Evolutionary conservation across 2,797 vertebrate species (phyloP).

Genomic region (Calcarius lapponicus): DNA sequence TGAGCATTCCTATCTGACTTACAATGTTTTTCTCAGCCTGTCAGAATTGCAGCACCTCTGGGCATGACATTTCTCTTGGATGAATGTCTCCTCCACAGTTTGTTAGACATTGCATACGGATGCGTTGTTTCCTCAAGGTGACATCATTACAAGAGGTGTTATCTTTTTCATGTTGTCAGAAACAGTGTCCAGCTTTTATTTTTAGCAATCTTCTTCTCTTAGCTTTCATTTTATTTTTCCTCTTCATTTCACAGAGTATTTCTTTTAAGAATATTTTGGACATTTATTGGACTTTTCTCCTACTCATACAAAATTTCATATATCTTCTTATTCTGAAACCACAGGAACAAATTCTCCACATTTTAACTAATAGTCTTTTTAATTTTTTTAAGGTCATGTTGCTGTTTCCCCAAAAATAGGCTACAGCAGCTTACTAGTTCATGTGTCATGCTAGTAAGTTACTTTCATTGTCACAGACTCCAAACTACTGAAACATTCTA

Average conservation of each 20-base stretch:
- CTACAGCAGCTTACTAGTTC: background rate
- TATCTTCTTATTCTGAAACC: background rate
- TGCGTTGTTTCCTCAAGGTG: background rate
- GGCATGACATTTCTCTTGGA: conserved; percentile 58
- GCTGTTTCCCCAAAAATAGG: background rate
- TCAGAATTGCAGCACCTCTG: conserved; percentile 40
- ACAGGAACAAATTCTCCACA: background rate
- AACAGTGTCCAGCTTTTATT: background rate
- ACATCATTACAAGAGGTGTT: conserved; percentile 44
- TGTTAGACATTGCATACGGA: conserved; percentile 49
- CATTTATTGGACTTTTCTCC: background rate
- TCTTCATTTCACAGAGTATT: background rate
- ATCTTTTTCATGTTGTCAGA: conserved; percentile 1
- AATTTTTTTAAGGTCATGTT: background rate
- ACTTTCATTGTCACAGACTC: background rate
- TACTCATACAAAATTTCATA: background rate
- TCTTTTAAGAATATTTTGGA: background rate
- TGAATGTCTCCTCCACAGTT: conserved; percentile 43
- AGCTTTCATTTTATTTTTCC: background rate
- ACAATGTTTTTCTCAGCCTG: conserved; percentile 21
- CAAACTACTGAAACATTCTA: background rate
- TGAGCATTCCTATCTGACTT: background rate
- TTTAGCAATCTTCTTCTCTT: background rate
- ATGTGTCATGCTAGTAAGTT: background rate
- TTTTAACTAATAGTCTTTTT: background rate